These are phyloP conservation scores for Cosmopolites sordidus DNA, from an alignment of 2,888 invertebrate genomes.

Conservation along the genomic window DNA sequence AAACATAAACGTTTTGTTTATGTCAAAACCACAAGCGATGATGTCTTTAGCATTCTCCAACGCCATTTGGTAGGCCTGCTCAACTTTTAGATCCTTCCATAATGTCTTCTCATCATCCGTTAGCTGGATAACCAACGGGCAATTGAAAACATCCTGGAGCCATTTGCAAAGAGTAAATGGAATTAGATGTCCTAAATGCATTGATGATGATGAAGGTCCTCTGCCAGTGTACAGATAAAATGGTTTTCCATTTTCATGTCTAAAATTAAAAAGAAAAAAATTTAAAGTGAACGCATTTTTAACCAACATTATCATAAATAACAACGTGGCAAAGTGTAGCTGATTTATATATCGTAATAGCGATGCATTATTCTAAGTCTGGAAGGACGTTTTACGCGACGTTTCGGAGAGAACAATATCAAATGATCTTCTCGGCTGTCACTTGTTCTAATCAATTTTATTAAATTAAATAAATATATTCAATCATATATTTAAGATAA, in stretches of 20 bases:
- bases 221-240: conserved; percentile 97
- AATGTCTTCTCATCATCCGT: conserved; percentile 98
- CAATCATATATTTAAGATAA: too few relatives aligned
- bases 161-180: conserved; percentile 97
- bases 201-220: conserved; percentile 91
- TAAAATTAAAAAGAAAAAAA: conserved; percentile 25
- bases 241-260: conserved; percentile 84
- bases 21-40: conserved; percentile 92
- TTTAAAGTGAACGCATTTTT: neutral
- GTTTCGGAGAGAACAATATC: too few relatives aligned
- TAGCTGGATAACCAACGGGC: conserved; percentile 92
- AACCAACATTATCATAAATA: too few relatives aligned
- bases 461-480: too few relatives aligned
- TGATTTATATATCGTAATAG: too few relatives aligned
- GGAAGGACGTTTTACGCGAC: too few relatives aligned
- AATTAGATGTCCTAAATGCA: conserved; percentile 96
- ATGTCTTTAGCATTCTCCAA: conserved; percentile 96
- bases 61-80: conserved; percentile 80
- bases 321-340: too few relatives aligned
- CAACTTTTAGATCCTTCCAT: conserved; percentile 91
- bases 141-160: conserved; percentile 95
- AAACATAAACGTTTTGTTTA: conserved; percentile 94
- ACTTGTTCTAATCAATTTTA: too few relatives aligned
- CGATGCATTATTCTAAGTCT: too few relatives aligned
- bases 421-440: too few relatives aligned